Base-by-base conservation (phyloP, 1,140 invertebrate genomes). In the Solenopsis fugax region DNA sequence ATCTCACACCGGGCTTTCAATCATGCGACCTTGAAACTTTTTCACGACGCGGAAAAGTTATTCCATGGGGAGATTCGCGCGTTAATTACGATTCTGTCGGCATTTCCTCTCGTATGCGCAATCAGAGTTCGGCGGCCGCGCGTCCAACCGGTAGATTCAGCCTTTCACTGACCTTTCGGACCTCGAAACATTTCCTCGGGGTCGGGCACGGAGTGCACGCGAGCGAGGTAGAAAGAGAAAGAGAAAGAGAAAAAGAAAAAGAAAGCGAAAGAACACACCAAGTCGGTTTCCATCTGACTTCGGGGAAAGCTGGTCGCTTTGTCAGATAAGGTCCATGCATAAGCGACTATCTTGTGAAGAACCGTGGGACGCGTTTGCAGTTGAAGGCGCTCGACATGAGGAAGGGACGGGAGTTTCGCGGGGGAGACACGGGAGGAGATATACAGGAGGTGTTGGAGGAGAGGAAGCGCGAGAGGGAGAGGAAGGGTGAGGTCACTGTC, bases 401-500 rank as follows among this genome's bases (percentile, higher is more conserved):
- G 85, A 72, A 86, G 65, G 67, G 62, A 64, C 45, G 75, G 16
- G 82, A 85, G 88, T 72, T 58, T 85, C 71, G 87, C 78, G 82
- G 87, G 89, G 29, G 77, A 48, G 64, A 78, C 16, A 18, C 50
- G 24, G 24, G 60, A 76, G 60, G 24, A 64, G 78, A 88, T 69
- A 72, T 12, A 82, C 24, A 85, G 71, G 56, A 84, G 60, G 50
- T 60, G 78, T 56, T 18, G 62, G 37, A 67, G 86, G 58, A 87
- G 73, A 58, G 76, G 92, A 91, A 92, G 92, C 92, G 92, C 92
- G 94, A 94, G 95, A n/a, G n/a, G 86, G 58, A 87, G 73, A 58
- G 76, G 92, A 91, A 92, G 92, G 92, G 92, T 93, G 94, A 94
- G 95, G 94, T 95, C 94, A 95, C 93, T 95, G 95, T 95, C 94